Base-by-base conservation (phyloP, 2,797 vertebrate species). In the Enteromius argenteus region DNA sequence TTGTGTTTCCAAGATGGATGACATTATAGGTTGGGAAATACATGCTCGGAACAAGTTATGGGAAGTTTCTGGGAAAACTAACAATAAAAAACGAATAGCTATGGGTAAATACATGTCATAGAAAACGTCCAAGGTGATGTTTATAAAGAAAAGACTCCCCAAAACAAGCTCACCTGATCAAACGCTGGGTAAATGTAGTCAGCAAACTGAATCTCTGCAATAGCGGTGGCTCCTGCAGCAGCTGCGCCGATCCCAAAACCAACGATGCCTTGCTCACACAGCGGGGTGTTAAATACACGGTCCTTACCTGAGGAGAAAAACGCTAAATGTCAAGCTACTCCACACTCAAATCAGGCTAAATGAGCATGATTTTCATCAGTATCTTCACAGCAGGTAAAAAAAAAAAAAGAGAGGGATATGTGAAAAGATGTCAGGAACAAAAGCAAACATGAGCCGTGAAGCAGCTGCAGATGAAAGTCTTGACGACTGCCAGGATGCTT, bases 121-220 rank as follows among this genome's bases (percentile, higher is more conserved):
- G 9, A n/a, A 10, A 42, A 46, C 11, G 15, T 21, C 46, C 46
- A 74, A 35, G 5, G 17, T 1, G 11, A 11, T 8, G 32, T 37
- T 51, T 21, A n/a, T 13, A 51, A 73, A 73, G 44, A 51, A 32
- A 49, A 13, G 10, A 3, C 21, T 6, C 3, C 4, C 27, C 4
- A 0, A 19, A 39, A 77, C n/a, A 17, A 42, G 15, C 58, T 79
- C 81, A 99, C 98, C 96, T 99, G 98, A 94, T 99, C 98, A 92
- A 99, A 99, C 9, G 98, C 98, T 80, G 98, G 98, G 88, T 91
- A 99, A 91, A 99, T 99, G 89, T 99, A 99, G 93, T 99, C 98
- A 14, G 98, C 97, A 94, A 99, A 99, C 87, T 99, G 98, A 91
- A 99, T 99, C 94, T 99, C 98, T 11, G 98, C 98, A 73, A 99